Conservation (phyloP, 30 jellyfish, hydroid and myxozoan genomes). For the Hydra vulgaris region DNA sequence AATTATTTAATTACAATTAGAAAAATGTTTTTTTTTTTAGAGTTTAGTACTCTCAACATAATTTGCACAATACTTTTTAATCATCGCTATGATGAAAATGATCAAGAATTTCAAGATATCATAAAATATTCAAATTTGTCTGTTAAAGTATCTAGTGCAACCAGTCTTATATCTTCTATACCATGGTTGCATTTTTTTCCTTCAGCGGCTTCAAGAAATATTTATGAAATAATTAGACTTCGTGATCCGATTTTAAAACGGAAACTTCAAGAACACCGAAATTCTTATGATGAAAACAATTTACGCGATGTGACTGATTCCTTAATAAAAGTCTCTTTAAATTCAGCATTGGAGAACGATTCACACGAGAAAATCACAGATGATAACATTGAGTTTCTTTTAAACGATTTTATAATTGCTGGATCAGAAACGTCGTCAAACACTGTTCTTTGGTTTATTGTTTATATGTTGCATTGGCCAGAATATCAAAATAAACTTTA, state of each 20-base stretch:
- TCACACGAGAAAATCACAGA: constrained; percentile 5
- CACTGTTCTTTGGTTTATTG: constrained; percentile 42
- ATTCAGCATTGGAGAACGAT: background rate
- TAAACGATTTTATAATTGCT: constrained; percentile 52
- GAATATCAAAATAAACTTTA: constrained; percentile 43
- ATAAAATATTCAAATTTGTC: constrained; percentile 30
- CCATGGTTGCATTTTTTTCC: constrained; percentile 61
- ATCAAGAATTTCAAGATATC: constrained; percentile 50
- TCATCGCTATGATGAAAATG: constrained; percentile 45
- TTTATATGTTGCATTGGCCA: constrained; percentile 39
- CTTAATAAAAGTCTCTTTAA: constrained; percentile 27
- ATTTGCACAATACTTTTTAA: constrained; percentile 57
- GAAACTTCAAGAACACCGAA: constrained; percentile 44
- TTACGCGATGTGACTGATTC: constrained; percentile 73
- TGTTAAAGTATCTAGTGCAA: constrained; percentile 38
- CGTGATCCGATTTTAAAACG: constrained; percentile 19
- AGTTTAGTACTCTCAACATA: constrained; percentile 54
- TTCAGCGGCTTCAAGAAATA: background rate
- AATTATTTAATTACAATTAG: no score
- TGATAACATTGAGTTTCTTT: constrained; percentile 44
- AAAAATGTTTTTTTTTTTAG: no score
- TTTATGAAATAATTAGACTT: background rate
- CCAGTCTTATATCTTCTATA: constrained; percentile 18
- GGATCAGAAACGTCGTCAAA: constrained; percentile 69
- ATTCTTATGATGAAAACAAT: constrained; percentile 36